Conservation (phyloP, 2,797 vertebrate species). For the Holocentrus rufus region DNA sequence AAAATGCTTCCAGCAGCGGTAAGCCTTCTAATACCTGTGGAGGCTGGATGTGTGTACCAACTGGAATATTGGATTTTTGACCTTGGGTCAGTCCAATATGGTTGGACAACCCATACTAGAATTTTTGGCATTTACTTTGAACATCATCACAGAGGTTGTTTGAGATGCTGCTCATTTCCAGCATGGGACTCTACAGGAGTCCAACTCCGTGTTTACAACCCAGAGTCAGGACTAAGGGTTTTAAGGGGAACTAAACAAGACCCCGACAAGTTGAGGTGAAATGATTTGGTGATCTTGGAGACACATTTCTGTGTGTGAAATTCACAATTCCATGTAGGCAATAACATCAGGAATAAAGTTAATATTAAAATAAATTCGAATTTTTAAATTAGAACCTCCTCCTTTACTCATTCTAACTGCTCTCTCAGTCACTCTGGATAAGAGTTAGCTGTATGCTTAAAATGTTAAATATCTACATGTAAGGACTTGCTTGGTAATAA, state of each 20-base stretch:
- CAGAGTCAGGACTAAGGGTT: background rate
- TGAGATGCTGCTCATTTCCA: constrained; percentile 4
- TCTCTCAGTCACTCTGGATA: constrained; percentile 7
- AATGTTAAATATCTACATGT: background rate
- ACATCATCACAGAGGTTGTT: constrained; percentile 7
- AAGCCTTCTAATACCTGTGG: constrained; percentile 18
- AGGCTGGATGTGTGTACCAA: constrained; percentile 19
- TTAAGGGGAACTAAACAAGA: background rate
- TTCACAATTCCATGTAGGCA: background rate
- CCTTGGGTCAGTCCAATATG: constrained; percentile 39
- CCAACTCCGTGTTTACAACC: constrained; percentile 32
- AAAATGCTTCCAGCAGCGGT: constrained; percentile 46
- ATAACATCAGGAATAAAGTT: background rate
- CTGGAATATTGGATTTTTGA: constrained; percentile 48
- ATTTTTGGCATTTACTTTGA: constrained; percentile 20
- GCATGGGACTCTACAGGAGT: background rate
- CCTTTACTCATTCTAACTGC: constrained; percentile 1
- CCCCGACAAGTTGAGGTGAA: background rate
- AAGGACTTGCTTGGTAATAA: background rate
- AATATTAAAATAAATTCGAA: background rate
- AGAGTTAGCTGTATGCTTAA: background rate
- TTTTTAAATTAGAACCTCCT: too few species aligned
- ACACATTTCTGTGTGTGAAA: background rate
- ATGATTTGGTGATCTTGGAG: background rate
- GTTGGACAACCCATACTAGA: constrained; percentile 25